Base-by-base conservation (phyloP, 2,113 vertebrate genomes). In the Spea multiplicata region DNA sequence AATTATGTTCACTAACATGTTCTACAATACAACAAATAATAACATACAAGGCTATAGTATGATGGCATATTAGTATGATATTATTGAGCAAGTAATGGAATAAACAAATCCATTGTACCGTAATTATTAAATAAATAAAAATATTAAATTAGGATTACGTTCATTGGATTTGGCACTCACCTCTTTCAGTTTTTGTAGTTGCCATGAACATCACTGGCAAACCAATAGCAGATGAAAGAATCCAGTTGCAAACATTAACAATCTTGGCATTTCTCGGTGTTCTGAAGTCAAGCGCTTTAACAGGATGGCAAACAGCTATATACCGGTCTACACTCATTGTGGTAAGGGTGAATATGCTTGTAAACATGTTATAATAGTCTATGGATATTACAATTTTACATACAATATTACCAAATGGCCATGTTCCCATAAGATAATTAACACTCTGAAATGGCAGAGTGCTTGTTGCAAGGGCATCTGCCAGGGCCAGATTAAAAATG, bases 351-450 rank as follows among this genome's bases (percentile, higher is more conserved):
- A 99, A 99, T 86, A 99, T 99, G 75, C 97, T 99, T 76, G 96
- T 99, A 90, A 99, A 99, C 97, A 99, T 99, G 83, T 99, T 99
- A 86, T 99, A 99, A 87, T 99, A 99, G 87, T 99, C 97, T 61
- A 99, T 99, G 81, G 97, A 98, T 88, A 98, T 95, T 66, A 95
- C 93, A 0, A 97, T 93, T 89, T 99, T 99, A 87, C 97, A 99
- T 65, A 99, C 89, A 10, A 93, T 84, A 66, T 95, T 95, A 9
- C 97, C 97, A 1, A 99, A 99, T 0, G 96, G 96, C 97, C 97
- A 99, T 0, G 96, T 97, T 46, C 96, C 97, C 96, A 99, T 96
- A 86, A 99, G 88, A 86, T 97, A 98, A 88, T 99, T 97, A 73
- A 99, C 96, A 30, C 96, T 98, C 87, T 99, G 97, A 89, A 99